Base-by-base conservation (phyloP, 2,797 vertebrate species). In the Gadopsis bispinosus region DNA sequence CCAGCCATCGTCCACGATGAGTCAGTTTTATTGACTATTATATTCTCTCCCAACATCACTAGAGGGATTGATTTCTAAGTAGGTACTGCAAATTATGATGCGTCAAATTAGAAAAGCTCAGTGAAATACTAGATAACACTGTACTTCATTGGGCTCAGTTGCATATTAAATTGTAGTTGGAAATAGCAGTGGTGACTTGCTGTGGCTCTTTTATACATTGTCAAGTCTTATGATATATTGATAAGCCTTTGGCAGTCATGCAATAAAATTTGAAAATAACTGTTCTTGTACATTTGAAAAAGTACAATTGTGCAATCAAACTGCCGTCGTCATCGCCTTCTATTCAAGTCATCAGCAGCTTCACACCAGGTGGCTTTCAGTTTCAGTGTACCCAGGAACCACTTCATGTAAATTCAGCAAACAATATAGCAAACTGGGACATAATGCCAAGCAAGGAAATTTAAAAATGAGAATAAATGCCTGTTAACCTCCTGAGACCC, bases 1-100 rank as follows among this genome's bases (percentile, higher is more conserved):
- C 97, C 97, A 81, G 98, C 97, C 89, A 97, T 99, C 88, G 93
- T 98, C 89, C 97, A 99, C 1, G 97, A 99, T 79, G 97, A 98
- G 97, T 99, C 94, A 89, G 97, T n/a, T 67, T 29, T 17, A 17
- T 37, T 26, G 35, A 0, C 11, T 50, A 5, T 31, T 5, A 4
- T 26, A 50, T 60, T 43, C 13, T 35, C 4, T 51, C 22, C 72
- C 1, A 17, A 9, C 33, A n/a, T 55, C 26, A 43, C 0, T 6
- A 9, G 13, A 56, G 16, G 1, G 3, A 4, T 11, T 47, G 17
- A 33, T 73, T 26, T 59, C 6, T 22, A 22, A 26, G 29, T 1
- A 39, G 33, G 14, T 16, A 19, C 11, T 37, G 47, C 3, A 7
- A 26, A 33, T 7, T 1, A 39, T 35, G 14, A 22, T 14, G 14